Evolutionary conservation across 1,140 invertebrate genomes (phyloP).

Genomic region (Stegodyphus dumicola): DNA sequence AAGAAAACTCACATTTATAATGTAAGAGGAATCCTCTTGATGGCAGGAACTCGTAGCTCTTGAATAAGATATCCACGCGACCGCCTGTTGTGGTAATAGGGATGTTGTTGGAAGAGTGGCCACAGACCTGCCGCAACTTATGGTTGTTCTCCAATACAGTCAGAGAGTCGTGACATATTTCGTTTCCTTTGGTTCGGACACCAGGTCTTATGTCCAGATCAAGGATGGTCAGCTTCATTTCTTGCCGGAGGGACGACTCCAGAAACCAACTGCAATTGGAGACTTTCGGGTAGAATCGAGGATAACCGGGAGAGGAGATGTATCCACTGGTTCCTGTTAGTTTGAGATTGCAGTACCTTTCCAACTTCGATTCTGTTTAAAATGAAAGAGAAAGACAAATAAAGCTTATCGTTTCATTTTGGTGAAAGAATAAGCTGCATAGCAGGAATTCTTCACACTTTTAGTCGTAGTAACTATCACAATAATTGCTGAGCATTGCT

Average conservation of each 20-base stretch:
- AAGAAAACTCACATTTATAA: constrained; percentile 70
- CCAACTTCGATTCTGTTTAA: constrained; percentile 28
- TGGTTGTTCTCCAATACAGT: constrained; percentile 21
- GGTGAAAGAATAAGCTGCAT: no score
- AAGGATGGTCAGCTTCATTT: constrained; percentile 71
- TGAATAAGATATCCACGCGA: background rate
- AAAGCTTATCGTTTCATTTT: no score
- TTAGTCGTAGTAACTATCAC: no score
- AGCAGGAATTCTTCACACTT: no score
- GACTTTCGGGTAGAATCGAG: constrained; percentile 72
- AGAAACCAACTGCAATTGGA: constrained; percentile 72
- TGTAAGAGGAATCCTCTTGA: constrained; percentile 71
- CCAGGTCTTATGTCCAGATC: constrained; percentile 70
- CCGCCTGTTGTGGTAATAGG: constrained; percentile 32
- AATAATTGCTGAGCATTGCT: no score
- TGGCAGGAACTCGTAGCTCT: constrained; percentile 49
- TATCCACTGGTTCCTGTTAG: constrained; percentile 68
- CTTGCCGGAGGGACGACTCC: constrained; percentile 70
- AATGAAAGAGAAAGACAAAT: constrained; percentile 18
- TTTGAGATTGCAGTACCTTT: constrained; percentile 51
- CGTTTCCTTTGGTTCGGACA: constrained; percentile 10
- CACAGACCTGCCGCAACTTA: constrained; percentile 25
- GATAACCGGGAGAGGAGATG: constrained; percentile 75
- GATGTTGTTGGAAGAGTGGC: background rate
- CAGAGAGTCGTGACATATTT: constrained; percentile 17